Evolutionary conservation across 1,140 invertebrate genomes (phyloP).

Genomic region (Drosophila nannoptera): DNA sequence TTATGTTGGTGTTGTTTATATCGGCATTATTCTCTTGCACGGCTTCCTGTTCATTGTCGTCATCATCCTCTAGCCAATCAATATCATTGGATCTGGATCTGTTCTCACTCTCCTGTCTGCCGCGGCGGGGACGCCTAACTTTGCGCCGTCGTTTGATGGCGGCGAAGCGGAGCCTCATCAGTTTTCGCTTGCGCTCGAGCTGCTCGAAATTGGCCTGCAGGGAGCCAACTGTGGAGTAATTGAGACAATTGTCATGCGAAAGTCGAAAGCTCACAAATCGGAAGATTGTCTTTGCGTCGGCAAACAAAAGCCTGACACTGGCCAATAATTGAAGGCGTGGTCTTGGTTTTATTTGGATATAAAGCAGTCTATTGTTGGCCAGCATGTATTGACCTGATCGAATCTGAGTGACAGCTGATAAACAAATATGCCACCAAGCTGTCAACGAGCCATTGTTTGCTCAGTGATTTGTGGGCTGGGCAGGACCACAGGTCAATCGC

Average conservation of each 20-base stretch:
- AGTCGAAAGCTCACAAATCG: not conserved
- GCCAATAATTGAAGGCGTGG: slow-evolving; percentile 59
- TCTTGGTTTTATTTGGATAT: not conserved
- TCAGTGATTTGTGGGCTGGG: slow-evolving; percentile 22
- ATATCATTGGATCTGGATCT: slow-evolving; percentile 29
- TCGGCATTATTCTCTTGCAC: slow-evolving; percentile 11
- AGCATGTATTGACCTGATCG: slow-evolving; percentile 38
- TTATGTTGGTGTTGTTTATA: slow-evolving; percentile 8
- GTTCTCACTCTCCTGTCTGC: slow-evolving; percentile 29
- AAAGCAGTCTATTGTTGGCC: slow-evolving; percentile 17
- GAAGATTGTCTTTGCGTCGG: slow-evolving; percentile 21
- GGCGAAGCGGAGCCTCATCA: slow-evolving; percentile 25
- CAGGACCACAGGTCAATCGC: slow-evolving; percentile 35
- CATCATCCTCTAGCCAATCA: slow-evolving; percentile 28
- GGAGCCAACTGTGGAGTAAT: slow-evolving; percentile 28
- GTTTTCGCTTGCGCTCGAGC: slow-evolving; percentile 49
- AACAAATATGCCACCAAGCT: slow-evolving; percentile 48
- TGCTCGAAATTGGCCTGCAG: slow-evolving; percentile 36
- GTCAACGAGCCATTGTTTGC: slow-evolving; percentile 38
- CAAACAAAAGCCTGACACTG: slow-evolving; percentile 46
- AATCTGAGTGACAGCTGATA: slow-evolving; percentile 53
- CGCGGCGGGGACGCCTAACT: not conserved
- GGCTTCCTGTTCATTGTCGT: slow-evolving; percentile 5
- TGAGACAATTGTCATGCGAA: not conserved
- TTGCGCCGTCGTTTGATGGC: slow-evolving; percentile 40